These are phyloP conservation scores for Zingel zingel DNA, from an alignment of 2,113 vertebrate genomes.

Conservation along the genomic window DNA sequence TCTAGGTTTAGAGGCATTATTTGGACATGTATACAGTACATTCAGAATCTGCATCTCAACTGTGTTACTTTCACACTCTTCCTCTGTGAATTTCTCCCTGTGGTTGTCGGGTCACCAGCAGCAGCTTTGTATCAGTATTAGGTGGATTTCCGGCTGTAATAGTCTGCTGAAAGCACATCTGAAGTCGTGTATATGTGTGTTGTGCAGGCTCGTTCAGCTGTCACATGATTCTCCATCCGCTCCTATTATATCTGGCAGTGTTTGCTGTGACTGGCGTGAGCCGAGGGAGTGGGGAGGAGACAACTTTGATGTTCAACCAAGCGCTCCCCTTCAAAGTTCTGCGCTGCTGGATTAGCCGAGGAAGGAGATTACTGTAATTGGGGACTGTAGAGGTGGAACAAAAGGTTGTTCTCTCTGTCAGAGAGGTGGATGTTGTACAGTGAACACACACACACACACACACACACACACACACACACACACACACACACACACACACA, in stretches of 20 bases:
- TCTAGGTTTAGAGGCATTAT: no score
- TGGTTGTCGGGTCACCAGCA: no score
- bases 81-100: no score
- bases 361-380: conserved; percentile 77
- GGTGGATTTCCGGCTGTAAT: conserved; percentile 26
- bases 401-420: conserved; percentile 60
- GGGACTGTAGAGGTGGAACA: conserved; percentile 70
- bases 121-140: conserved; percentile 1
- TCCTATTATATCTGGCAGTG: conserved; percentile 34
- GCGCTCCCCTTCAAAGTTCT: conserved; percentile 68
- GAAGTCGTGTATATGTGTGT: conserved; percentile 26
- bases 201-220: not conserved
- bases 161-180: not conserved
- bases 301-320: conserved; percentile 72
- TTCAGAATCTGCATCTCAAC: no score
- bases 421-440: conserved; percentile 49
- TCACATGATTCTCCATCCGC: not conserved
- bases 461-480: no score
- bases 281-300: conserved; percentile 2
- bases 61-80: no score
- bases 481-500: no score
- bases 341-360: conserved; percentile 61
- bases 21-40: no score
- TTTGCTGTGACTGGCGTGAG: conserved; percentile 14
- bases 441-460: conserved; percentile 1